Evolutionary conservation across 2,113 vertebrate species (phyloP).

Genomic region (Phodopus roborovskii): DNA sequence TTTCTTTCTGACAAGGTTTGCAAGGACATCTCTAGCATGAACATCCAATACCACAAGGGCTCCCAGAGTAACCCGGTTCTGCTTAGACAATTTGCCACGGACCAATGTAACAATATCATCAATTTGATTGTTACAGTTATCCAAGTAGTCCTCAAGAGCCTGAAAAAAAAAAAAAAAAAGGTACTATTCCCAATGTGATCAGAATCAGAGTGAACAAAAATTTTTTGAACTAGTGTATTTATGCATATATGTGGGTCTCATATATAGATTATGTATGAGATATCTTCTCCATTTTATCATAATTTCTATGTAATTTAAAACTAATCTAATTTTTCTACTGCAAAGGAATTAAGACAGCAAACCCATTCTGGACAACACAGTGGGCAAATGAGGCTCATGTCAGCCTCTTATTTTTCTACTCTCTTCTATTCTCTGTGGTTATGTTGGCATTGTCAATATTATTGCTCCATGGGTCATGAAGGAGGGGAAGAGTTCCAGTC

Average conservation of each 20-base stretch:
- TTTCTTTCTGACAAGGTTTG: constrained; percentile 88
- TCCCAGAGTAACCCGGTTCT: constrained; percentile 91
- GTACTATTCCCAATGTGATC: neutral
- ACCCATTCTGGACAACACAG: neutral
- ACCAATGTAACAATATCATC: constrained; percentile 93
- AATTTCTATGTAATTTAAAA: neutral
- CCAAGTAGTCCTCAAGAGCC: constrained; percentile 89
- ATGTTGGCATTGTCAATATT: neutral
- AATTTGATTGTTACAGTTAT: constrained; percentile 90
- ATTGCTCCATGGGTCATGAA: neutral
- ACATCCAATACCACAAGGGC: constrained; percentile 93
- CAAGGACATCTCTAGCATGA: constrained; percentile 92
- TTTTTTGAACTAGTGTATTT: neutral
- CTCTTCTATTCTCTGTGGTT: neutral
- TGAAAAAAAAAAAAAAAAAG: constrained; percentile 73
- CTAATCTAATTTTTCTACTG: neutral
- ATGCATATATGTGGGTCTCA: neutral
- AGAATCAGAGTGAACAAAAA: constrained; percentile 24
- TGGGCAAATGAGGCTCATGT: neutral
- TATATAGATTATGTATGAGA: neutral
- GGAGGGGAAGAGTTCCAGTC: neutral
- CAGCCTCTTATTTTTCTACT: neutral
- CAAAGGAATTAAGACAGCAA: neutral
- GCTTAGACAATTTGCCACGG: constrained; percentile 92
- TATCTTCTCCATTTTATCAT: neutral